These are phyloP conservation scores for Drosophila tristis DNA, from an alignment of 1,140 invertebrate genomes.

Conservation along the genomic window DNA sequence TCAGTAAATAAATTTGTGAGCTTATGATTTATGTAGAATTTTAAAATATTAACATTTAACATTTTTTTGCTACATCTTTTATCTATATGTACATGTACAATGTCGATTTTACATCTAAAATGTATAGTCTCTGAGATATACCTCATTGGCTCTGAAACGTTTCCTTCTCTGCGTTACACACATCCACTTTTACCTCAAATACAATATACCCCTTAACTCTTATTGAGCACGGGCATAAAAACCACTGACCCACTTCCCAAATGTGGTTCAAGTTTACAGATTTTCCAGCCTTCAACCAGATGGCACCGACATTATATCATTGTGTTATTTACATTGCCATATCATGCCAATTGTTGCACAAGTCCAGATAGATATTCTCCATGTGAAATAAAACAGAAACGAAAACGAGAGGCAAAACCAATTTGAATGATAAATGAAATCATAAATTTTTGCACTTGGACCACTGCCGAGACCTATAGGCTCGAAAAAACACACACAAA, in stretches of 20 bases:
- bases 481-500: not conserved
- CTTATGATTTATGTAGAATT: too few relatives aligned
- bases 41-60: too few relatives aligned
- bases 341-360: slow-evolving; percentile 74
- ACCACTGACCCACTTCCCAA: slow-evolving; percentile 59
- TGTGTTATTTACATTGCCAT: slow-evolving; percentile 50
- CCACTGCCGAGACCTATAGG: slow-evolving; percentile 40
- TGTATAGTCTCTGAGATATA: too few relatives aligned
- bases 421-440: slow-evolving; percentile 54
- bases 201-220: too few relatives aligned
- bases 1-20: too few relatives aligned
- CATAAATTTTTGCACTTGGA: slow-evolving; percentile 66
- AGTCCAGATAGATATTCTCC: slow-evolving; percentile 47
- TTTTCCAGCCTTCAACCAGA: slow-evolving; percentile 50
- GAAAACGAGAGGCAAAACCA: slow-evolving; percentile 9
- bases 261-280: slow-evolving; percentile 69
- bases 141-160: too few relatives aligned
- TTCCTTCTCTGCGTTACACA: too few relatives aligned
- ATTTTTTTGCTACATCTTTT: too few relatives aligned
- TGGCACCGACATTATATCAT: slow-evolving; percentile 34
- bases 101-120: too few relatives aligned
- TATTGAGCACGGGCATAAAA: not conserved
- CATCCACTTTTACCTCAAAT: too few relatives aligned
- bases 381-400: slow-evolving; percentile 24
- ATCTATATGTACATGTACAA: too few relatives aligned